These are phyloP conservation scores for Meloidogyne floridensis DNA, from an alignment of 1,140 invertebrate species.

Conservation along the genomic window DNA sequence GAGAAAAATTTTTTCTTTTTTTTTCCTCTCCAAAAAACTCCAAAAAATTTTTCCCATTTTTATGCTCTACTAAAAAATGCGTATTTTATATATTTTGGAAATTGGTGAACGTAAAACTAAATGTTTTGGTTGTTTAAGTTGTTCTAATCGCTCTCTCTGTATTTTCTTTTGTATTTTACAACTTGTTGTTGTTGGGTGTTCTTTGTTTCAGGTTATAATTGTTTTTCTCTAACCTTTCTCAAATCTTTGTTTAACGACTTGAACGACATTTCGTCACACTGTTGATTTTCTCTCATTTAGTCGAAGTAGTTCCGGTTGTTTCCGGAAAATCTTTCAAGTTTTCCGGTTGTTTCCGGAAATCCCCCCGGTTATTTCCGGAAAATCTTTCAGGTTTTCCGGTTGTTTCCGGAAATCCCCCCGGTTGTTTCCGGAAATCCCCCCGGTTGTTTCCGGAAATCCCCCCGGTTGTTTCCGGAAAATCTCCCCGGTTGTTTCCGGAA, in stretches of 20 bases:
- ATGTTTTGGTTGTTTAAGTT: slow-evolving; percentile 31
- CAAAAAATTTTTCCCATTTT: not conserved
- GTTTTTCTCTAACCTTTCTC: no score
- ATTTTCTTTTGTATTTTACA: slow-evolving; percentile 38
- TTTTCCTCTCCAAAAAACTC: not conserved
- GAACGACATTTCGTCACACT: not conserved
- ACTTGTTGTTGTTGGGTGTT: slow-evolving; percentile 33
- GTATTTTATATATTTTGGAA: slow-evolving; percentile 21
- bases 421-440: no score
- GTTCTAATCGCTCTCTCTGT: slow-evolving; percentile 40
- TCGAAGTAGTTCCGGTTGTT: no score
- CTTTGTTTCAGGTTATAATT: slow-evolving; percentile 36
- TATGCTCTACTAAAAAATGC: slow-evolving; percentile 2
- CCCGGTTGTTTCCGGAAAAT: no score
- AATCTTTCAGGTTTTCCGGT: no score
- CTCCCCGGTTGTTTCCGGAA: no score
- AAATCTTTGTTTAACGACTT: no score
- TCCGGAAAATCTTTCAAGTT: no score
- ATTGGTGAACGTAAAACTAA: slow-evolving; percentile 14
- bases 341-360: no score
- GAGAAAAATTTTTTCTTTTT: not conserved
- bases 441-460: not conserved
- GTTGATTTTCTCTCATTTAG: no score
- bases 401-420: no score
- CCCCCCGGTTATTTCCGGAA: no score